Conservation (phyloP, 2,888 invertebrate genomes). For the Caenorhabditis zanzibari region DNA sequence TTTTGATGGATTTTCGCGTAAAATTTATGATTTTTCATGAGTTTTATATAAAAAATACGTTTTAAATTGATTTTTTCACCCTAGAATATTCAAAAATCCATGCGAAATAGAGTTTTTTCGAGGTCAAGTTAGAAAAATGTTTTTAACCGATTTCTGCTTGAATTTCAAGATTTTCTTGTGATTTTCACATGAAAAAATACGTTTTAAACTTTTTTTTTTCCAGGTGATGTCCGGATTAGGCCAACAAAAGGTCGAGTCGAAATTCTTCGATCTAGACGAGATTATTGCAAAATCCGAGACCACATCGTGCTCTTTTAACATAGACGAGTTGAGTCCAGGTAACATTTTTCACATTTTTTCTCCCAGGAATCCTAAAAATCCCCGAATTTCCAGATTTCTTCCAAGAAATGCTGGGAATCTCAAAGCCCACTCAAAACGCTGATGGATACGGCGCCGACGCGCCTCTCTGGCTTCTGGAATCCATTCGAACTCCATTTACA, state of each 20-base stretch:
- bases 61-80: neutral
- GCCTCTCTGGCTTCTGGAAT: conserved; percentile 61
- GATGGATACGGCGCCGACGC: conserved; percentile 45
- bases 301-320: conserved; percentile 24
- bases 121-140: too few species aligned
- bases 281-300: conserved; percentile 34
- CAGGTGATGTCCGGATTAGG: conserved; percentile 31
- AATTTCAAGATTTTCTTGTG: too few species aligned
- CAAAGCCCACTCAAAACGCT: conserved; percentile 25
- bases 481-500: conserved; percentile 6
- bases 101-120: too few species aligned
- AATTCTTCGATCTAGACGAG: conserved; percentile 39
- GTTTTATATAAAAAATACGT: neutral
- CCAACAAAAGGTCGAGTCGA: conserved; percentile 20
- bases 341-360: too few species aligned
- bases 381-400: conserved; percentile 62
- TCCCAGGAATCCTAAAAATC: too few species aligned
- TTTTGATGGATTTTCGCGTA: neutral
- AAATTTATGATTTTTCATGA: too few species aligned
- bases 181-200: too few species aligned
- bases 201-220: too few species aligned
- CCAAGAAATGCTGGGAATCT: conserved; percentile 49
- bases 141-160: too few species aligned
- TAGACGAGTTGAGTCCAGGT: conserved; percentile 30
- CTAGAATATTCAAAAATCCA: neutral